phyloP scores from a whole-genome alignment of 2,113 vertebrate species.

The Oceanodroma tethys region DNA sequence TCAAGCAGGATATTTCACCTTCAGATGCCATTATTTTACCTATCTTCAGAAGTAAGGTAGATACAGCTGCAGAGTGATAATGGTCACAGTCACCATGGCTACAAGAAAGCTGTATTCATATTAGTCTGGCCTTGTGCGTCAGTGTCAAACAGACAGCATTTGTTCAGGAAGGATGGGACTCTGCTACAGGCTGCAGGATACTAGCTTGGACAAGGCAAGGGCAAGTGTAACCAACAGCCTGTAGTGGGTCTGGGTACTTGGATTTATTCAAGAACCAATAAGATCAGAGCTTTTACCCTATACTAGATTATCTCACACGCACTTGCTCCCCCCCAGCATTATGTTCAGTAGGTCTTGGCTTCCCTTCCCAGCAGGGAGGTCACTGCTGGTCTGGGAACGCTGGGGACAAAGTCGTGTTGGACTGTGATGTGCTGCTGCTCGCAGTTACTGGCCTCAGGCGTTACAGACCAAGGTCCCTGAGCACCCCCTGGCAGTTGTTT shows the following conservation, averaged over 20 bases:
- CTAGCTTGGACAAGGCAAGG: neutral
- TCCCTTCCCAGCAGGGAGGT: neutral
- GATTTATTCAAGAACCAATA: neutral
- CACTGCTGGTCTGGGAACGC: neutral
- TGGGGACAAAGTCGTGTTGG: neutral
- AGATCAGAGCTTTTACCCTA: neutral
- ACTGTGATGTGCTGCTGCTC: rapidly evolving
- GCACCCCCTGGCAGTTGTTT: neutral
- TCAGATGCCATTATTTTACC: neutral
- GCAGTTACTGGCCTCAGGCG: rapidly evolving
- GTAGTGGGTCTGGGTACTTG: neutral
- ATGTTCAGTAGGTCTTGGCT: neutral
- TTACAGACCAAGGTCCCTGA: neutral
- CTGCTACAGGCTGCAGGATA: neutral
- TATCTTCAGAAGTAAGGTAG: neutral
- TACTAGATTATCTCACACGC: neutral
- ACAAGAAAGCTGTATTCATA: neutral
- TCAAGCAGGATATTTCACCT: neutral
- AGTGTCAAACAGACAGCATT: neutral
- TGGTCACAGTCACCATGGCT: neutral
- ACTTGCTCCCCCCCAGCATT: neutral
- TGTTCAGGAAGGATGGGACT: neutral
- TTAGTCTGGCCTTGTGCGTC: neutral
- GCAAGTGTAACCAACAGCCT: neutral
- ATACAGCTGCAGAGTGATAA: neutral